Conservation (phyloP, 1,140 invertebrate genomes). For the Colletes gigas region DNA sequence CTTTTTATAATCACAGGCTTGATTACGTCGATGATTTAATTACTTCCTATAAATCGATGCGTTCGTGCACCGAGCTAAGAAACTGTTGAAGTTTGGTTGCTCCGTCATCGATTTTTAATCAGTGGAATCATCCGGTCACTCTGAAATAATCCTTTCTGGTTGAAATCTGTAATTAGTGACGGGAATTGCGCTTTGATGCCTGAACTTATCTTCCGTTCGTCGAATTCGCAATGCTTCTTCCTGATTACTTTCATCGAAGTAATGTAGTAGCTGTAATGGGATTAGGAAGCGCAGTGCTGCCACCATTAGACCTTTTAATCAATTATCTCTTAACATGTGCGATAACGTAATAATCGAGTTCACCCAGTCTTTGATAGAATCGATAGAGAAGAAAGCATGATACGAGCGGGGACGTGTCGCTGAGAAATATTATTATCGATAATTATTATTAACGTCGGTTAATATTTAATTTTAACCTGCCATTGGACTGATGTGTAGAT, state of each 20-base stretch:
- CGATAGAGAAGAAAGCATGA: not conserved
- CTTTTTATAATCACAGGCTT: not conserved
- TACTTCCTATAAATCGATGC: conserved; percentile 19
- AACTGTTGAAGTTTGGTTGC: conserved; percentile 1
- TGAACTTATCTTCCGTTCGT: not conserved
- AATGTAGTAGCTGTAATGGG: conserved; percentile 6
- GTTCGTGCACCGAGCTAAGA: not conserved
- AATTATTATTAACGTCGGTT: too few species aligned
- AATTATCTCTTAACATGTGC: conserved; percentile 4
- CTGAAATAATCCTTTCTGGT: not conserved
- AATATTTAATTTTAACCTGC: too few species aligned
- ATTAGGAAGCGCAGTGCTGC: not conserved
- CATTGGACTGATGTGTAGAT: too few species aligned
- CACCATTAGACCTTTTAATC: not conserved
- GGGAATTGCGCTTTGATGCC: not conserved
- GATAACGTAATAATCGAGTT: not conserved
- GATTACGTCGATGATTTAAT: conserved; percentile 28
- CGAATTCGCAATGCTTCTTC: not conserved
- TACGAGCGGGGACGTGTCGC: not conserved
- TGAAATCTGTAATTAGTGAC: not conserved
- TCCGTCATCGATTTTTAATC: not conserved
- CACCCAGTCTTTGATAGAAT: not conserved
- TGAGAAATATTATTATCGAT: too few species aligned
- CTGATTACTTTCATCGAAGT: conserved; percentile 41
- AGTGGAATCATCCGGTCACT: not conserved